Conservation (phyloP, 2,797 vertebrate genomes). For the Loriculus beryllinus region DNA sequence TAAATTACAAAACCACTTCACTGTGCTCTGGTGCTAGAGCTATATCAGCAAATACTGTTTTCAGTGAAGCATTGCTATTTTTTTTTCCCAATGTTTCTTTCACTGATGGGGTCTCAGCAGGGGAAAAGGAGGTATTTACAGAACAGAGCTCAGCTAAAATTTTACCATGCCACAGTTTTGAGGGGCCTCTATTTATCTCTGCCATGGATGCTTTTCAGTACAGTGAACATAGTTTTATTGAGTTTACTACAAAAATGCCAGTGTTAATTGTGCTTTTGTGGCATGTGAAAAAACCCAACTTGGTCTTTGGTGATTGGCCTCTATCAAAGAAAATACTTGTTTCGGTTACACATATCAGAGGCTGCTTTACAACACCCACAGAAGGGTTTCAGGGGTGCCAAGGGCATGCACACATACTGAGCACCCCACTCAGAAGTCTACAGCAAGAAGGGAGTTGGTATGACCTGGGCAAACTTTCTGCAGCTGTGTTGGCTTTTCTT, state of each 20-base stretch:
- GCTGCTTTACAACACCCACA: background rate
- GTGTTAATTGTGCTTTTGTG: background rate
- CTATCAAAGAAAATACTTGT: background rate
- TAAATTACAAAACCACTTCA: constrained; percentile 8
- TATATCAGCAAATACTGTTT: background rate
- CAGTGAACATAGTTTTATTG: background rate
- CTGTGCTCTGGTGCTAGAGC: background rate
- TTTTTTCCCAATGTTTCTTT: background rate
- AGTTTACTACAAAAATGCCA: background rate
- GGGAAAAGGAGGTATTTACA: background rate
- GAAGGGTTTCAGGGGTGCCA: background rate
- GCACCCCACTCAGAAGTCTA: accelerated
- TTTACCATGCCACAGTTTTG: background rate
- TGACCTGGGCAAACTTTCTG: background rate
- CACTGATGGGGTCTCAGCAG: background rate
- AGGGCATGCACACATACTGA: accelerated
- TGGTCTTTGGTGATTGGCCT: accelerated
- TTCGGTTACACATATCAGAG: accelerated
- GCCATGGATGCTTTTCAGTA: accelerated
- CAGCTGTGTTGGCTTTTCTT: background rate
- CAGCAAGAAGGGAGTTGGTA: background rate
- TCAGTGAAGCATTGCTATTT: background rate
- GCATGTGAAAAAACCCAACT: background rate
- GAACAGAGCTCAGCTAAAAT: background rate
- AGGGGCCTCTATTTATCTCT: background rate